Evolutionary conservation across 1,140 invertebrate species (phyloP).

Genomic region (Eurosta solidaginis): DNA sequence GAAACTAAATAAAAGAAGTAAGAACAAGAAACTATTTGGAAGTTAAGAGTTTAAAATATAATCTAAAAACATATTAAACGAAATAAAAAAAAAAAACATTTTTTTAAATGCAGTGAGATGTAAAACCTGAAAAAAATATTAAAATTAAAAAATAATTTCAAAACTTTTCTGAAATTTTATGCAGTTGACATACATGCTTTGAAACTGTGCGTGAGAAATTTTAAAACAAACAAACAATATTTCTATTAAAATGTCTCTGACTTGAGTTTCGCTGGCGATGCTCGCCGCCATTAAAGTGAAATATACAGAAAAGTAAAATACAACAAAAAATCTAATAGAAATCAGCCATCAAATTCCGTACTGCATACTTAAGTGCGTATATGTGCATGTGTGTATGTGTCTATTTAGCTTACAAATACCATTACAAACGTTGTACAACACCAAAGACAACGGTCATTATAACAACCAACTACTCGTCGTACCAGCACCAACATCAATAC

Average conservation of each 20-base stretch:
- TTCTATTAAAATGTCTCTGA: conserved; percentile 18
- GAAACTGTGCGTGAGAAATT: too few species aligned
- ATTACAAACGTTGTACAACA: neutral
- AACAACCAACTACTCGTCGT: neutral
- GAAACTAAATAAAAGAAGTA: neutral
- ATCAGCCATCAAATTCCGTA: neutral
- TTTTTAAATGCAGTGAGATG: too few species aligned
- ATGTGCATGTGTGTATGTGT: neutral
- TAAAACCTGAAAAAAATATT: too few species aligned
- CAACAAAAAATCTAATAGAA: neutral
- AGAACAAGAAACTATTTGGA: neutral
- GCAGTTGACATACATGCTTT: too few species aligned
- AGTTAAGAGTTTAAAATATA: too few species aligned
- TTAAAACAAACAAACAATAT: too few species aligned
- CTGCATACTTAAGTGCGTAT: neutral
- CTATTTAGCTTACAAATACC: neutral
- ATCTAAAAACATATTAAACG: neutral
- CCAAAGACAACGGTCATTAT: neutral
- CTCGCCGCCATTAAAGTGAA: neutral
- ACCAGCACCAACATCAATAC: neutral
- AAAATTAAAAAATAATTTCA: too few species aligned
- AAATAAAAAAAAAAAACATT: neutral
- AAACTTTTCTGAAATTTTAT: too few species aligned
- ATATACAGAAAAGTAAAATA: neutral
- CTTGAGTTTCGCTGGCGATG: conserved; percentile 6